These are phyloP conservation scores for Ciconia boyciana DNA, from an alignment of 2,113 vertebrate genomes.

Conservation along the genomic window DNA sequence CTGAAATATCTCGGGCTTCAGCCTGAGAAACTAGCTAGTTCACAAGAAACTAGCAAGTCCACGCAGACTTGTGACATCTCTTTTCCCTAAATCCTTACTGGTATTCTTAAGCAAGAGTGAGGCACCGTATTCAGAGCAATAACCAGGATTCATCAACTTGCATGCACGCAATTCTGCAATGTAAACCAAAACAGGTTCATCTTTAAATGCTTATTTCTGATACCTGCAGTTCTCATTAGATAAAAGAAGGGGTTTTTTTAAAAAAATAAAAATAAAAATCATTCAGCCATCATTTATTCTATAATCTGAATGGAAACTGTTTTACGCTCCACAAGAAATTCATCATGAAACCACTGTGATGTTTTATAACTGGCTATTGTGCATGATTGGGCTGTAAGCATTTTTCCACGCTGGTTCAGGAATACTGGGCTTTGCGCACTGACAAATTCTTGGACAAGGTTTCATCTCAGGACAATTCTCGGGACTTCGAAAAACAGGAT, in stretches of 20 bases:
- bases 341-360: neutral
- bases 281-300: neutral
- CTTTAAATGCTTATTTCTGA: neutral
- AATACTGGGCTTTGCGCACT: neutral
- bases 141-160: neutral
- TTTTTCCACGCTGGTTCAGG: neutral
- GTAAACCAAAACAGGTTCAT: neutral
- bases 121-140: neutral
- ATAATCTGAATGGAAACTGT: neutral
- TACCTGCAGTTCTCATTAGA: neutral
- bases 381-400: neutral
- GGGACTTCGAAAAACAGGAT: neutral
- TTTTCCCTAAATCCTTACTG: neutral
- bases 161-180: fast-evolving
- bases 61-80: neutral
- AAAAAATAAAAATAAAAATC: neutral
- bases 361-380: neutral
- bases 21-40: neutral
- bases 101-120: neutral
- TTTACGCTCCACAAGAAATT: neutral
- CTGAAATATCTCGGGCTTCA: neutral
- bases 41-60: neutral
- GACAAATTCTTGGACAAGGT: neutral
- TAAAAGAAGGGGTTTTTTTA: neutral
- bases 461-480: neutral